phyloP scores from a whole-genome alignment of 92 coral and sea anemone genomes.

The Blastomussa wellsi region DNA sequence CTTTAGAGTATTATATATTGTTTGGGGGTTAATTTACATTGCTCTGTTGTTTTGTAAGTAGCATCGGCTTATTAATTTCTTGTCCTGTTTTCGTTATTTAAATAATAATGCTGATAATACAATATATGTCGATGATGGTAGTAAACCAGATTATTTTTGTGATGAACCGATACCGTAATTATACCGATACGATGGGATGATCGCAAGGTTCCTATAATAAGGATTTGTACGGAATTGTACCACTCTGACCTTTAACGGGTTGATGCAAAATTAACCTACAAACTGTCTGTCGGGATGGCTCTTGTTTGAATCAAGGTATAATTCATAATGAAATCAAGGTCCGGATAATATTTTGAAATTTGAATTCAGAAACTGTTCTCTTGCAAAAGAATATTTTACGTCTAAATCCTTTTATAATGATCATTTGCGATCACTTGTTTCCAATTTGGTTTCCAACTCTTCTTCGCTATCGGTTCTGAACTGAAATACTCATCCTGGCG shows the following conservation, averaged over 20 bases:
- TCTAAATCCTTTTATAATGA: not conserved
- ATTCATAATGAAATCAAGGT: not conserved
- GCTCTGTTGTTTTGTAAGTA: not conserved
- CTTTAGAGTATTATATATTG: not conserved
- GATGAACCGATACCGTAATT: too few species aligned
- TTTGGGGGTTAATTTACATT: not conserved
- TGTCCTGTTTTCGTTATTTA: not conserved
- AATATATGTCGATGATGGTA: not conserved
- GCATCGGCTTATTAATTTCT: not conserved
- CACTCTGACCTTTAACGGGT: not conserved
- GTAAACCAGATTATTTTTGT: not conserved
- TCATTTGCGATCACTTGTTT: not conserved
- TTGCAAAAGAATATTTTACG: too few species aligned
- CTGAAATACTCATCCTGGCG: not conserved
- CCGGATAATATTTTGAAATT: too few species aligned
- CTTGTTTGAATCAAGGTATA: not conserved
- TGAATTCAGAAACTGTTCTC: too few species aligned
- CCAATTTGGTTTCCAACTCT: not conserved
- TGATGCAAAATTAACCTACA: not conserved
- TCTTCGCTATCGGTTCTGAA: not conserved
- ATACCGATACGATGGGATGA: not conserved
- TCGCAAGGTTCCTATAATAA: not conserved
- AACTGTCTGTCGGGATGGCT: not conserved
- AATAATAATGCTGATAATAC: not conserved
- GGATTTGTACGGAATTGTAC: too few species aligned